Percentiles rank a stretch among this genome's conserved stretches.
These are phyloP conservation scores for Eristalis tenax DNA, from an alignment of 2,888 invertebrate genomes.

Conservation along the genomic window DNA sequence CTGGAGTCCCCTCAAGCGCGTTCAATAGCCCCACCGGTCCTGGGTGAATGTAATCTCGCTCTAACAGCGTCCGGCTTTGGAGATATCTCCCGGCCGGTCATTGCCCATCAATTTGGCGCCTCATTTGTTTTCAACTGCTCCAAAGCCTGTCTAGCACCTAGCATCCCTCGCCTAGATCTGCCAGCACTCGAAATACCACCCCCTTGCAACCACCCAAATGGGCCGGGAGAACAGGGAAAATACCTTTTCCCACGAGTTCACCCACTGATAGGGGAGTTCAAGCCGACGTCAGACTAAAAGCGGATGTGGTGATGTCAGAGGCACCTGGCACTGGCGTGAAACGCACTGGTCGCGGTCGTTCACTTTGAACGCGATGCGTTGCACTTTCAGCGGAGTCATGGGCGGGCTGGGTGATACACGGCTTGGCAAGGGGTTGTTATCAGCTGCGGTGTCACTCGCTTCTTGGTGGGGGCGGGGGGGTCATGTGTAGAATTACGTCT, in stretches of 20 bases:
- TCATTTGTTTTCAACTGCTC: background rate
- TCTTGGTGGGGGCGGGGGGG: background rate
- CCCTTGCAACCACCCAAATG: background rate
- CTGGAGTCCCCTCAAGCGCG: background rate
- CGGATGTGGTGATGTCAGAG: background rate
- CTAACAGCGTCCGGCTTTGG: background rate
- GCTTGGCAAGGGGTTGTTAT: background rate
- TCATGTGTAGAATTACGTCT: conserved; percentile 3
- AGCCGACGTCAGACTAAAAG: background rate
- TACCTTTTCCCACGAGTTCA: conserved; percentile 23
- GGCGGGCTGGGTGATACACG: background rate
- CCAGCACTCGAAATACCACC: background rate
- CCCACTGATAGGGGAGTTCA: conserved; percentile 19
- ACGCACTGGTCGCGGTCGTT: conserved; percentile 24
- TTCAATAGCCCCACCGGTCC: conserved; percentile 17
- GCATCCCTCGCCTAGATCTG: background rate
- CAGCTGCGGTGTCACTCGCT: conserved; percentile 2
- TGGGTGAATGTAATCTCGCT: conserved; percentile 16
- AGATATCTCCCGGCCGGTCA: background rate
- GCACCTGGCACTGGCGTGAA: background rate
- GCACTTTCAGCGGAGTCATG: conserved; percentile 5
- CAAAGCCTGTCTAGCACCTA: background rate
- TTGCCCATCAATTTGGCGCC: background rate
- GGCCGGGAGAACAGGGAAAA: background rate
- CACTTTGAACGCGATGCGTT: conserved; percentile 8